phyloP scores from a whole-genome alignment of 2,113 vertebrate species.

The Gallinago undulata region DNA sequence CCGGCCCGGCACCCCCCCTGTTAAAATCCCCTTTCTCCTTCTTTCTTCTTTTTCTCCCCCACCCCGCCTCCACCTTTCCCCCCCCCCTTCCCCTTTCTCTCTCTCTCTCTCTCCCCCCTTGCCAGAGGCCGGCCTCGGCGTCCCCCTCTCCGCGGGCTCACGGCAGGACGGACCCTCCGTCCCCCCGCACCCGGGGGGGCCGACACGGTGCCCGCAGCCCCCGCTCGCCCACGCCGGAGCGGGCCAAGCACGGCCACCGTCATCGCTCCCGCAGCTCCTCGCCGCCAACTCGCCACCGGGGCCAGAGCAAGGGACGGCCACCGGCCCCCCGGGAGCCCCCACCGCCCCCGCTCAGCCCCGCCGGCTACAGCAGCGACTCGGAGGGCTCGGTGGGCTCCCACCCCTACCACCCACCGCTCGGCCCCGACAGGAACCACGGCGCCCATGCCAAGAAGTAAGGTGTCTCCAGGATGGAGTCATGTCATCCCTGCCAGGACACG shows the following conservation, averaged over 20 bases:
- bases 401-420: slow-evolving; percentile 53
- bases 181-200: slow-evolving; percentile 71
- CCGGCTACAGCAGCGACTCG: slow-evolving; percentile 87
- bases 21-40: slow-evolving; percentile 77
- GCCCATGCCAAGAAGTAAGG: slow-evolving; percentile 85
- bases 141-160: slow-evolving; percentile 77
- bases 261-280: slow-evolving; percentile 74
- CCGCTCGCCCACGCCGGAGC: slow-evolving; percentile 66
- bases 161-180: slow-evolving; percentile 69
- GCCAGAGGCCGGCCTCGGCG: slow-evolving; percentile 83
- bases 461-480: neutral
- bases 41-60: slow-evolving; percentile 64
- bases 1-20: slow-evolving; percentile 13
- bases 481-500: rapidly evolving
- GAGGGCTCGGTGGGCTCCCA: slow-evolving; percentile 78
- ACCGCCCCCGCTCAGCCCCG: slow-evolving; percentile 79
- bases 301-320: slow-evolving; percentile 75
- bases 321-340: slow-evolving; percentile 67
- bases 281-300: slow-evolving; percentile 73
- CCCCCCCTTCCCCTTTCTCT: neutral
- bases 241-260: slow-evolving; percentile 62
- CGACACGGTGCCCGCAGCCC: slow-evolving; percentile 62
- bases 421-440: slow-evolving; percentile 76
- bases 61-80: neutral
- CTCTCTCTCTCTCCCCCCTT: slow-evolving; percentile 13